A percentile compares a stretch with the other conserved stretches of the same genome.
Evolutionary conservation across 2,113 vertebrate species (phyloP).

Genomic region (Cebus imitator): DNA sequence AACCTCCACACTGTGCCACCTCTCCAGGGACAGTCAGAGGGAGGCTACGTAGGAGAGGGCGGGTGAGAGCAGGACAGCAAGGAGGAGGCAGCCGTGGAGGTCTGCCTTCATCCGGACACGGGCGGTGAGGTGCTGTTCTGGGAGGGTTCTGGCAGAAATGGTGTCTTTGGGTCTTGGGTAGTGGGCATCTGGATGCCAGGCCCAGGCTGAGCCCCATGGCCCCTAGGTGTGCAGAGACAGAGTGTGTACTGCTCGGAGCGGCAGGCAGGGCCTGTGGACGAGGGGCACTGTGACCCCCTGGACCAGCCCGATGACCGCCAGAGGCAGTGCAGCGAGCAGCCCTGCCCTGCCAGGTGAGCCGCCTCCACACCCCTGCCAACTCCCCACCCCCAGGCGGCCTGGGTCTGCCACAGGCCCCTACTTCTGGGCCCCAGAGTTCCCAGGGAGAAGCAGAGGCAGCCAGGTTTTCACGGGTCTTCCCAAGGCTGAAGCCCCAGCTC

Average conservation of each 20-base stretch:
- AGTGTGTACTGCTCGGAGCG: conserved; percentile 89
- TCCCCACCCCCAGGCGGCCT: neutral
- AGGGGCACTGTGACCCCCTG: conserved; percentile 88
- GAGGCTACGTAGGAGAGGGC: neutral
- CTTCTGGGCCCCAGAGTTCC: too few species aligned
- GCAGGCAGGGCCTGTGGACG: conserved; percentile 89
- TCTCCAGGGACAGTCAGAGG: too few species aligned
- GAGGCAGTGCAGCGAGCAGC: conserved; percentile 89
- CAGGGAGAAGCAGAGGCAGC: fast-evolving
- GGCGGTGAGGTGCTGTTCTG: neutral
- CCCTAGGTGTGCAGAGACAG: conserved; percentile 92
- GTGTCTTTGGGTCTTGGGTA: neutral
- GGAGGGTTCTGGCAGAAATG: neutral
- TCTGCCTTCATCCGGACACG: neutral
- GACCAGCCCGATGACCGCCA: conserved; percentile 88
- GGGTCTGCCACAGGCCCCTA: neutral
- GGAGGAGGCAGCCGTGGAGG: too few species aligned
- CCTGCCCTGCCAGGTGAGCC: conserved; percentile 91
- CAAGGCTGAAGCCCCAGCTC: neutral
- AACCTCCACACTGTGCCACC: neutral
- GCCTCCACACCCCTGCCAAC: fast-evolving
- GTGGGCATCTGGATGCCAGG: neutral
- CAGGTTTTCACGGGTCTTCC: neutral
- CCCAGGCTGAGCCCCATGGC: neutral
- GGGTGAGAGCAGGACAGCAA: too few species aligned